Base-by-base conservation (phyloP, 37 sponge, comb jelly and placozoan genomes). In the Hormiphora californensis region DNA sequence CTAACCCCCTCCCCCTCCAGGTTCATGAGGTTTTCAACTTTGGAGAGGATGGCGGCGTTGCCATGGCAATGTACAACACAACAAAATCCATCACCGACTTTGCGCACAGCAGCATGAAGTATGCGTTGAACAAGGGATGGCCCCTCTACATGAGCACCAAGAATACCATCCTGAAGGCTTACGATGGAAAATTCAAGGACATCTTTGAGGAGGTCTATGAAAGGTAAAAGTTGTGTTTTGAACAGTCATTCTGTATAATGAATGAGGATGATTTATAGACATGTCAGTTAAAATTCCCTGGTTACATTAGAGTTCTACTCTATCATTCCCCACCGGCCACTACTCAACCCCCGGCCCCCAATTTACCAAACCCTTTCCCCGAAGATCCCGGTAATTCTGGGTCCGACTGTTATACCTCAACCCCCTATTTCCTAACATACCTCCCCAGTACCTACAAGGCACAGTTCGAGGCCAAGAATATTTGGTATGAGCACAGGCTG, bases 31-130 rank as follows among this genome's bases (percentile, higher is more conserved):
- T 96, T 36, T 88, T 89, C 55, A 87, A 92, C 40, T 96, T 93
- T 65, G 63, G 86, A n/a, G 93, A 92, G 5, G 88, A 87, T 35
- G 91, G 92, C 27, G 97, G 97, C 5, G 94, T 96, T 44, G 91
- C 94, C 43, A 85, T 96, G 90, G 94, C 90, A 40, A 96, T 96
- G 97, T 96, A 90, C 91, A 96, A 96, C 88, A 96, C 97, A 22
- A 94, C 94, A 44, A 90, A 90, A 89, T 93, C 93, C 37, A 96
- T 96, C 54, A 54, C 54, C 15, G 94, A 96, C 87, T 96, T 96
- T 62, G 97, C 97, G 34, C 91, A 96, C 73, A 92, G 92, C 85
- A 94, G 92, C 39, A 92, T 96, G 87, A 86, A 90, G 63, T 92
- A 88, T 87, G 94, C 97, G 32, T 65, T 96, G 34, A 85, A 90